Conservation (phyloP, 2,888 invertebrate genomes). For the Tenodera sinensis region DNA sequence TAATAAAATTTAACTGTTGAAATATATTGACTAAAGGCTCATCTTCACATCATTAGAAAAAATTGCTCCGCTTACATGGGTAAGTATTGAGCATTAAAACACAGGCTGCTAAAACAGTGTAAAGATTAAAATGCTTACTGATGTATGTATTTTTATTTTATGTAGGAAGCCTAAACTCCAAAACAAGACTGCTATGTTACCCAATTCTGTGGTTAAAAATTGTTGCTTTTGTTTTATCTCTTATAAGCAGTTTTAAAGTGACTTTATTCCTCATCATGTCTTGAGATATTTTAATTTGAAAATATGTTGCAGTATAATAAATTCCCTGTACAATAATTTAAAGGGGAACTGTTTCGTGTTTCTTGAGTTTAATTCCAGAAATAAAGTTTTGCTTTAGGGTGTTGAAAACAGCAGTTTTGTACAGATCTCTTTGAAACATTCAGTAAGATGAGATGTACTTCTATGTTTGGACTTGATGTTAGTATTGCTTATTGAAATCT, state of each 20-base stretch:
- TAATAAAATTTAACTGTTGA: neutral
- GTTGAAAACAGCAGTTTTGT: neutral
- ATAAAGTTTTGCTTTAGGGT: neutral
- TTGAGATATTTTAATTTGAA: neutral
- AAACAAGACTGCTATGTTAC: neutral
- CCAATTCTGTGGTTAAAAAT: neutral
- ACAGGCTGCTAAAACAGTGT: neutral
- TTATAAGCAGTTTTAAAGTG: neutral
- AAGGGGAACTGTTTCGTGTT: neutral
- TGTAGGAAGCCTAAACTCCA: neutral
- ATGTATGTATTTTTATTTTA: neutral
- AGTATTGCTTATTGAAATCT: neutral
- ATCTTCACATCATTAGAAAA: neutral
- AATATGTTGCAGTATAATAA: neutral
- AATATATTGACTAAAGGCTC: neutral
- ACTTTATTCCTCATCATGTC: neutral
- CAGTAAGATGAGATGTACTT: neutral
- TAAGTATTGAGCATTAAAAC: neutral
- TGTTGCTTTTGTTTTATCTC: neutral
- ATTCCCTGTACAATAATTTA: neutral
- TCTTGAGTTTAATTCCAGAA: neutral
- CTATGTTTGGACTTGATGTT: neutral
- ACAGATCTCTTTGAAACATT: neutral
- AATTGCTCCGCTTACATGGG: neutral
- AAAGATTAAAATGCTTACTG: neutral